A percentile compares a stretch with the other conserved stretches of the same genome.
Evolutionary conservation across 2,113 vertebrate species (phyloP).

Genomic region (Daphoenositta chrysoptera): DNA sequence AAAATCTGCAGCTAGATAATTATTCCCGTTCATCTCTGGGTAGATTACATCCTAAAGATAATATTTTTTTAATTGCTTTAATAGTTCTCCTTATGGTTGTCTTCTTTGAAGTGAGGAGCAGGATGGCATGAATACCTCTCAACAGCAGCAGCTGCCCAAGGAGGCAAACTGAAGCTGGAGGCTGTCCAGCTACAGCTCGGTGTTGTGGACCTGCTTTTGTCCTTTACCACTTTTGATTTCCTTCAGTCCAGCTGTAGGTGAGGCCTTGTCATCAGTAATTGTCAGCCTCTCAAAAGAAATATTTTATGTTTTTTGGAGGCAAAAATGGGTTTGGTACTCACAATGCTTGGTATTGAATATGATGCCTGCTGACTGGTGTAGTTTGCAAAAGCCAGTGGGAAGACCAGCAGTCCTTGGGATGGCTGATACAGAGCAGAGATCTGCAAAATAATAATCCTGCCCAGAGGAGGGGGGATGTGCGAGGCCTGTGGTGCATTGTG

Average conservation of each 20-base stretch:
- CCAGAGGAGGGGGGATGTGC: not conserved
- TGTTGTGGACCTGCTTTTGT: not conserved
- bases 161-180: not conserved
- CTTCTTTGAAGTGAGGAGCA: constrained; percentile 19
- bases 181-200: not conserved
- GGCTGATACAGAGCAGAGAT: not conserved
- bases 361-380: not conserved
- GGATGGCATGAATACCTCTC: not conserved
- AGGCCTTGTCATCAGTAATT: not conserved
- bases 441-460: not conserved
- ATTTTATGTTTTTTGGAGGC: not conserved
- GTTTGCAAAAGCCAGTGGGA: not conserved
- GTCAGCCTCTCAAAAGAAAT: not conserved
- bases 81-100: not conserved
- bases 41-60: constrained; percentile 25
- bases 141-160: not conserved
- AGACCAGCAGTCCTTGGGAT: not conserved
- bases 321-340: not conserved
- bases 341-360: not conserved
- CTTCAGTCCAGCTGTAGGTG: not conserved
- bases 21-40: not conserved
- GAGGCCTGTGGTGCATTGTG: not conserved
- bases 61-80: constrained; percentile 36
- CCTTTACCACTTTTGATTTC: not conserved
- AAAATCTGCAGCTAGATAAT: constrained; percentile 5